Conservation (phyloP, 2,888 invertebrate genomes). For the Aporophyla lueneburgensis region DNA sequence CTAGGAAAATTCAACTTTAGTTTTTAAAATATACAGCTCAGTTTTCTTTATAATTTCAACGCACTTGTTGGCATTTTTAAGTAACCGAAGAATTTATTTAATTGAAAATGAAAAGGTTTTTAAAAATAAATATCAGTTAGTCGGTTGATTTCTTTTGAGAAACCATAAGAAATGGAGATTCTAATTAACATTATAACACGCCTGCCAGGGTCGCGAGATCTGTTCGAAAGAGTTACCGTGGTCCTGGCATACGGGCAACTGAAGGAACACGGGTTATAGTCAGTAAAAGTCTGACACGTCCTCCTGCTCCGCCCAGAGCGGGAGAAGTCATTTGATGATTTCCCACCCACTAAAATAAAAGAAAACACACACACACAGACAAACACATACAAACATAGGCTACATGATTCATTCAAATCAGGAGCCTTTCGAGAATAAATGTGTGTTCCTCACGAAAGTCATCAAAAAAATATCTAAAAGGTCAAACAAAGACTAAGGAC, state of each 20-base stretch:
- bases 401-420: neutral
- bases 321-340: too few relatives aligned
- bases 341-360: too few relatives aligned
- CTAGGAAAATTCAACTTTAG: constrained; percentile 26
- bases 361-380: too few relatives aligned
- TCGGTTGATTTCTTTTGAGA: neutral
- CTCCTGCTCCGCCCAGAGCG: too few relatives aligned
- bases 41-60: constrained; percentile 14
- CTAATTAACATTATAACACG: neutral
- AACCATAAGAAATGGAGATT: neutral
- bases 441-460: neutral
- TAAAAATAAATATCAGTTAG: neutral
- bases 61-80: neutral
- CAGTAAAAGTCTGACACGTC: too few relatives aligned
- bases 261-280: too few relatives aligned
- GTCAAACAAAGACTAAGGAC: too few relatives aligned
- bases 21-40: neutral
- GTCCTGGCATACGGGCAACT: too few relatives aligned
- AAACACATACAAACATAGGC: too few relatives aligned
- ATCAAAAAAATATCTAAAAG: too few relatives aligned
- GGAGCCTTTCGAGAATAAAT: neutral
- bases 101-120: neutral
- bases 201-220: too few relatives aligned
- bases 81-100: neutral
- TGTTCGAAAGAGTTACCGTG: too few relatives aligned